A percentile compares a stretch with the other conserved stretches of the same genome.
These are phyloP conservation scores for Sympetrum striolatum DNA, from an alignment of 2,888 invertebrate genomes.

Conservation along the genomic window DNA sequence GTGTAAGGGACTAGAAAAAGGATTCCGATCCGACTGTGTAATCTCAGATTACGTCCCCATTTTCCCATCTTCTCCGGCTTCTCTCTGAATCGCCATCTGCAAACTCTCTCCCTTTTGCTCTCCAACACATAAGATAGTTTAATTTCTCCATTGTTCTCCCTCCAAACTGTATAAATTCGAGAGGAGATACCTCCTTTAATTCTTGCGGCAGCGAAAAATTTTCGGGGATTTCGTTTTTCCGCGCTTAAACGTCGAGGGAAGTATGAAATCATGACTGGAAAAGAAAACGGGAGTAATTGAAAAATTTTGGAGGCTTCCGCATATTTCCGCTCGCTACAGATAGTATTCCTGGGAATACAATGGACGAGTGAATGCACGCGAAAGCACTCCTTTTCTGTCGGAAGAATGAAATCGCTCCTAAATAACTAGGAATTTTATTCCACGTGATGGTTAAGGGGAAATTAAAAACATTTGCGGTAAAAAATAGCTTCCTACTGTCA, in stretches of 20 bases:
- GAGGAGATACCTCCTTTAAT: not conserved
- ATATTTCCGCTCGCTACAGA: not conserved
- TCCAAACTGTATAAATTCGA: not conserved
- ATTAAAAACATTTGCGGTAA: not conserved
- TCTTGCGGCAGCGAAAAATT: not conserved
- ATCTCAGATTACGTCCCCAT: constrained; percentile 36
- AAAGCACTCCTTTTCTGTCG: not conserved
- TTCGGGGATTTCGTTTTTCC: not conserved
- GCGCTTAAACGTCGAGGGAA: not conserved
- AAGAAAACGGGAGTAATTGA: not conserved
- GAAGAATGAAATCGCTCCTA: not conserved
- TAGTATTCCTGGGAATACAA: not conserved
- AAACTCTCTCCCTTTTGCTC: not conserved
- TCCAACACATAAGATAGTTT: not conserved
- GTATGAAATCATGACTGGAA: not conserved
- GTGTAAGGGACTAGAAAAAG: not conserved
- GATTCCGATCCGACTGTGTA: constrained; percentile 32
- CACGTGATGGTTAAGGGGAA: not conserved
- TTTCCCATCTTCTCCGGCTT: not conserved
- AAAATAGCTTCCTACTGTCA: not conserved
- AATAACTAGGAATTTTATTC: not conserved
- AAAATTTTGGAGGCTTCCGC: not conserved
- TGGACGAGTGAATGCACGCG: not conserved
- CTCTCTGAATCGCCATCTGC: not conserved
- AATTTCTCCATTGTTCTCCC: not conserved